Evolutionary conservation across 35 echinoderm and acorn worm genomes (phyloP).

Genomic region (Apostichopus parvimensis): DNA sequence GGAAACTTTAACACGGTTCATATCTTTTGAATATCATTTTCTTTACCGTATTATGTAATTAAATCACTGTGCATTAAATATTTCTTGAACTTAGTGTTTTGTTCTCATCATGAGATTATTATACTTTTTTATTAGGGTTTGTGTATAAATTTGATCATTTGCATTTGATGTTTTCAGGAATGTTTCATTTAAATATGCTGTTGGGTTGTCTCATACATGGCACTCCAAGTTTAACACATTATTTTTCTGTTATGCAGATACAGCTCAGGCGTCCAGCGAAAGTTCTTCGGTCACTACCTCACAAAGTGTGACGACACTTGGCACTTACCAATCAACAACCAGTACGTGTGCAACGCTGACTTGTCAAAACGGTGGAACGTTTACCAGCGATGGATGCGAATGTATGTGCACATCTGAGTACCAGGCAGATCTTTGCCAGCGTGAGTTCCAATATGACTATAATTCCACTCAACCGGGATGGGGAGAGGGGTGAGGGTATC

Average conservation of each 20-base stretch:
- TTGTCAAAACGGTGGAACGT: slow-evolving; percentile 65
- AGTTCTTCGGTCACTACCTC: background rate
- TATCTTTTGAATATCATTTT: too few relatives aligned
- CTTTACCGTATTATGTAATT: too few relatives aligned
- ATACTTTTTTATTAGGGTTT: background rate
- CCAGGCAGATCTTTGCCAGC: too few relatives aligned
- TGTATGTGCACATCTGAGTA: slow-evolving; percentile 48
- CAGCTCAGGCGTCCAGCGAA: background rate
- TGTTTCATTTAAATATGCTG: too few relatives aligned
- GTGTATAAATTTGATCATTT: background rate
- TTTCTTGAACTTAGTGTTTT: background rate
- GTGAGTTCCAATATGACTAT: too few relatives aligned
- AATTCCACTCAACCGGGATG: too few relatives aligned
- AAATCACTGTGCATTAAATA: background rate
- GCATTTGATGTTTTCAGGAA: background rate
- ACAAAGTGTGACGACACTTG: background rate
- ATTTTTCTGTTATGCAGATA: background rate
- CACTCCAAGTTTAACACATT: background rate
- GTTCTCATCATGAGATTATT: background rate
- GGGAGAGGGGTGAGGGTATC: background rate
- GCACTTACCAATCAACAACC: background rate
- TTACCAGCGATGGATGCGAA: slow-evolving; percentile 23
- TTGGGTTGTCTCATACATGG: too few relatives aligned
- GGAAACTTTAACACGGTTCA: too few relatives aligned
- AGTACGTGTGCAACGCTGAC: background rate